Base-by-base conservation (phyloP, 2,113 vertebrate genomes). In the Odobenus rosmarus region DNA sequence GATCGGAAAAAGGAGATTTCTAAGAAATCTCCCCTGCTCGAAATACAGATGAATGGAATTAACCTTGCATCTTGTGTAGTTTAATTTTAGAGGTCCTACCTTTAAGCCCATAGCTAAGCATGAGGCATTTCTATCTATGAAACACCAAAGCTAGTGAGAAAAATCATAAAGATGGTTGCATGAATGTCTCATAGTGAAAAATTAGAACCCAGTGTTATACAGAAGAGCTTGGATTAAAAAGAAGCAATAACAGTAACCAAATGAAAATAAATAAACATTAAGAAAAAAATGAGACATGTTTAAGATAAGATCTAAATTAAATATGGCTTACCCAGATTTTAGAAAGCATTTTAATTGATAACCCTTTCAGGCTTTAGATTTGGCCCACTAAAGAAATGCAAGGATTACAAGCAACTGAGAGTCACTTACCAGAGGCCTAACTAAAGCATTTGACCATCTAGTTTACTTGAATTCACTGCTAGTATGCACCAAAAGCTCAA, bases 121-220 rank as follows among this genome's bases (percentile, higher is more conserved):
- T 9, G n/a, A 81, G 42, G 94, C 59, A 96, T 53, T 85, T 95
- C 94, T 92, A 93, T 51, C 72, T 97, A 83, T 18, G 81, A 97
- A 96, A 95, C 83, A 84, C 62, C 88, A 96, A 96, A 0, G 64
- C 59, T 93, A 79, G 18, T 97, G 97, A 98, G 94, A 93, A 97
- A 98, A 98, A 98, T 97, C 97, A 98, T 97, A 97, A 96, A 95
- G 97, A 98, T 98, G 98, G 88, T 93, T 97, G 92, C 93, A 97
- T 97, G 98, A 95, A 97, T 90, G 90, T 98, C 94, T 96, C 97
- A 88, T 92, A 53, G 96, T 97, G 92, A 87, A 96, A 98, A 97
- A 96, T n/a, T 9, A 95, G 96, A 97, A 95, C 64, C 96, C 62
- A 94, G 95, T 21, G 3, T 93, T 94, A 76, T 93, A 96, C 88